These are phyloP conservation scores for Sebastiscus tertius DNA, from an alignment of 2,797 vertebrate species.

Conservation along the genomic window DNA sequence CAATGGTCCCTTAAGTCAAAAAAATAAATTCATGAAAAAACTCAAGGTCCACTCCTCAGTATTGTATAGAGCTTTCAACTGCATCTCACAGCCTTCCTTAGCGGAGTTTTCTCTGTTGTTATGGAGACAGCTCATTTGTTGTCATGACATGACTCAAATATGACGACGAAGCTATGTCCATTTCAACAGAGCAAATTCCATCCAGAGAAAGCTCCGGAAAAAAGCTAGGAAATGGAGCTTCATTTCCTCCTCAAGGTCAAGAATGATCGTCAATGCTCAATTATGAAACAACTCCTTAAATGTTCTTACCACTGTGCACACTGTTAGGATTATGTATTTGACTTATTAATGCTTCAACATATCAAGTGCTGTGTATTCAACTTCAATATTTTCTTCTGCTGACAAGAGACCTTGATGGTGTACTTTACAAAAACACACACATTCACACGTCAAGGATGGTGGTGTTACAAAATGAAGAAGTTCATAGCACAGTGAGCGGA, in stretches of 20 bases:
- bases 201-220: not conserved
- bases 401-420: not conserved
- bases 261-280: not conserved
- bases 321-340: not conserved
- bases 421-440: not conserved
- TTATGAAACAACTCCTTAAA: not conserved
- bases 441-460: not conserved
- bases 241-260: not conserved
- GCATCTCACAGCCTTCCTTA: not conserved
- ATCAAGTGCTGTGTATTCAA: not conserved
- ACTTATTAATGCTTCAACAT: not conserved
- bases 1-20: not conserved
- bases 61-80: not conserved
- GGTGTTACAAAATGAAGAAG: conserved; percentile 8
- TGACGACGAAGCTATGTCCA: not conserved
- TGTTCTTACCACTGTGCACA: not conserved
- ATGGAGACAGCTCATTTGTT: not conserved
- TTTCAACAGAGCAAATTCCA: not conserved
- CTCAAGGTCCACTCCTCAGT: not conserved
- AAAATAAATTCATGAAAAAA: not conserved
- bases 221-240: not conserved
- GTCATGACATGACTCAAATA: not conserved
- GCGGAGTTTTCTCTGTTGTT: not conserved
- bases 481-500: conserved; percentile 18
- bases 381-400: not conserved